phyloP scores from a whole-genome alignment of 1,140 invertebrate genomes.

The Conus ventricosus region DNA sequence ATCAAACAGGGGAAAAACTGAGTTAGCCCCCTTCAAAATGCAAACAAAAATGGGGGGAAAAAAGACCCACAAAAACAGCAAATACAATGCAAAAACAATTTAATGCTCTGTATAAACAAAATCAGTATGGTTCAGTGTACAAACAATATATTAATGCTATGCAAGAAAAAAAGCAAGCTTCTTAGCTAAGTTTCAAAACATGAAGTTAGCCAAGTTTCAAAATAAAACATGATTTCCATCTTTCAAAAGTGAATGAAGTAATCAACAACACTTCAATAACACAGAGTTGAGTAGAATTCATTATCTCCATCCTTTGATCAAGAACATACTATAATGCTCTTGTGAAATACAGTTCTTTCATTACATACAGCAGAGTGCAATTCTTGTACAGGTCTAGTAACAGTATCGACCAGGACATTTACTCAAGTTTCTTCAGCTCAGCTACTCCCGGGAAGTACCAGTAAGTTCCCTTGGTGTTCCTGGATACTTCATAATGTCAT shows the following conservation, averaged over 20 bases:
- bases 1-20: too few species aligned
- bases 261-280: background rate
- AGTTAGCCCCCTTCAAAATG: too few species aligned
- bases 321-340: background rate
- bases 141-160: too few species aligned
- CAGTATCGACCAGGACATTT: background rate
- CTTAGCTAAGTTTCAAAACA: too few species aligned
- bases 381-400: background rate
- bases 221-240: too few species aligned
- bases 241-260: background rate
- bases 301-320: background rate
- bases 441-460: conserved; percentile 72
- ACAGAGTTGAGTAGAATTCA: background rate
- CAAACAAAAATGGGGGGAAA: too few species aligned
- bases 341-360: background rate
- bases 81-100: too few species aligned
- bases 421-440: conserved; percentile 66
- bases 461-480: conserved; percentile 70
- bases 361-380: background rate
- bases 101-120: too few species aligned
- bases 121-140: too few species aligned
- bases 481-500: conserved; percentile 71
- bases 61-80: too few species aligned
- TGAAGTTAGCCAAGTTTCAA: too few species aligned
- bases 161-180: too few species aligned